Percentiles rank a stretch among this genome's conserved stretches.
Conservation (phyloP, 2,888 invertebrate genomes). For the Phragmatobia fuliginosa region DNA sequence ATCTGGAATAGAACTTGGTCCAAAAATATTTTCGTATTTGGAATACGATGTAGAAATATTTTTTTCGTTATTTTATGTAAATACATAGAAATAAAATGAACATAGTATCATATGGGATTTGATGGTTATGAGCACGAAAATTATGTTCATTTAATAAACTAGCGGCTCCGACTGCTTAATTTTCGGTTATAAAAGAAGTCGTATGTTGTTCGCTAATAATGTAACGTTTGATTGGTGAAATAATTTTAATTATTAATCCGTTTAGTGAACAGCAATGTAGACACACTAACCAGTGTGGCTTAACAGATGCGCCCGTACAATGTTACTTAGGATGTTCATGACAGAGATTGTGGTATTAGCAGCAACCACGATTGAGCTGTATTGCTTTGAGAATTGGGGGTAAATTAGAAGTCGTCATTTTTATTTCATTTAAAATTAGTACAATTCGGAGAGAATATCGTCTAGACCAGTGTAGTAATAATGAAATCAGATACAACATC, state of each 20-base stretch:
- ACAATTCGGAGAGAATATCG: constrained; percentile 19
- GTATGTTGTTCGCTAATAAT: no score
- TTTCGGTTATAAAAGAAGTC: no score
- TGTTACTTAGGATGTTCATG: no score
- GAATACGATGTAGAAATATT: constrained; percentile 10
- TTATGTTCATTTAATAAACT: constrained; percentile 9
- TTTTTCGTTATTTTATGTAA: constrained; percentile 28
- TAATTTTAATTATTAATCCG: constrained; percentile 28
- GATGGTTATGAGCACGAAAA: constrained; percentile 27
- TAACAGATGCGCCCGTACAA: no score
- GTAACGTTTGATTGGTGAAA: no score
- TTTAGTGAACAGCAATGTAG: no score
- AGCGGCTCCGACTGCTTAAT: not conserved
- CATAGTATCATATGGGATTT: constrained; percentile 28
- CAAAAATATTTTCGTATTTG: constrained; percentile 32
- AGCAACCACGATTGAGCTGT: constrained; percentile 28
- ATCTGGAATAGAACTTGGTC: constrained; percentile 31
- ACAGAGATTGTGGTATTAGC: constrained; percentile 31
- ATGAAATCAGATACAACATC: no score
- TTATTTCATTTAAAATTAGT: constrained; percentile 15
- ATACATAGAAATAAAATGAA: constrained; percentile 34
- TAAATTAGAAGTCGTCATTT: constrained; percentile 13
- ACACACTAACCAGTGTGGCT: no score
- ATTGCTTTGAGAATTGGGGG: constrained; percentile 29
- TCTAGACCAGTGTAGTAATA: constrained; percentile 13